These are phyloP conservation scores for Prionailurus viverrinus DNA, from an alignment of 2,113 vertebrate species.

Conservation along the genomic window DNA sequence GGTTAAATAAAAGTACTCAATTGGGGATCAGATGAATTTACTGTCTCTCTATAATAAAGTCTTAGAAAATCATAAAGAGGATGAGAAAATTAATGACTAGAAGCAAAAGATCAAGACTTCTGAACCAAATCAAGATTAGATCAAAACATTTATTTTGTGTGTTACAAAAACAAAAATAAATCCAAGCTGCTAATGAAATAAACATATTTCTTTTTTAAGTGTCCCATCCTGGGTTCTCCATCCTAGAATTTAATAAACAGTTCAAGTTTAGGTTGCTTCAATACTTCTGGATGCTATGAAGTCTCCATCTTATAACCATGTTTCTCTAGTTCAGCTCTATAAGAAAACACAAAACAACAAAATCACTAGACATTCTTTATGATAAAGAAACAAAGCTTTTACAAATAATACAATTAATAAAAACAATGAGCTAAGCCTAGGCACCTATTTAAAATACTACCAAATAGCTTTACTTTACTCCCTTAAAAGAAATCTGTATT, in stretches of 20 bases:
- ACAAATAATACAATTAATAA: not conserved
- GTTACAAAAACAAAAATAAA: conserved; percentile 78
- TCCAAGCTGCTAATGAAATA: conserved; percentile 69
- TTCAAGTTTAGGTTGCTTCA: conserved; percentile 60
- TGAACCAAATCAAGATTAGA: conserved; percentile 66
- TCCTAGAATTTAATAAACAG: conserved; percentile 77
- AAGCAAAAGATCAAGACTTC: conserved; percentile 62
- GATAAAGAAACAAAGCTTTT: not conserved
- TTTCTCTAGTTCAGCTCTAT: conserved; percentile 99
- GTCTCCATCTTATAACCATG: conserved; percentile 99
- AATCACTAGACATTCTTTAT: conserved; percentile 47
- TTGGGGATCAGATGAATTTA: conserved; percentile 12
- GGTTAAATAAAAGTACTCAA: conserved; percentile 52
- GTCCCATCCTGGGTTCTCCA: conserved; percentile 30
- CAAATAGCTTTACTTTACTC: not conserved
- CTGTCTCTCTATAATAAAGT: not conserved
- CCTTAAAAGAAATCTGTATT: not conserved
- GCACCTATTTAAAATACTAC: conserved; percentile 48
- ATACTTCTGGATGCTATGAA: conserved; percentile 89
- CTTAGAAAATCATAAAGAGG: conserved; percentile 43
- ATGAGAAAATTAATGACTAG: conserved; percentile 56
- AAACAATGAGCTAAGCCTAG: not conserved
- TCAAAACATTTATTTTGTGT: conserved; percentile 78
- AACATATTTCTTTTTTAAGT: conserved; percentile 58
- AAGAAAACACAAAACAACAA: conserved; percentile 68